A percentile compares a stretch with the other conserved stretches of the same genome.
phyloP scores from a whole-genome alignment of 2,113 vertebrate species.

The Halichoerus grypus region DNA sequence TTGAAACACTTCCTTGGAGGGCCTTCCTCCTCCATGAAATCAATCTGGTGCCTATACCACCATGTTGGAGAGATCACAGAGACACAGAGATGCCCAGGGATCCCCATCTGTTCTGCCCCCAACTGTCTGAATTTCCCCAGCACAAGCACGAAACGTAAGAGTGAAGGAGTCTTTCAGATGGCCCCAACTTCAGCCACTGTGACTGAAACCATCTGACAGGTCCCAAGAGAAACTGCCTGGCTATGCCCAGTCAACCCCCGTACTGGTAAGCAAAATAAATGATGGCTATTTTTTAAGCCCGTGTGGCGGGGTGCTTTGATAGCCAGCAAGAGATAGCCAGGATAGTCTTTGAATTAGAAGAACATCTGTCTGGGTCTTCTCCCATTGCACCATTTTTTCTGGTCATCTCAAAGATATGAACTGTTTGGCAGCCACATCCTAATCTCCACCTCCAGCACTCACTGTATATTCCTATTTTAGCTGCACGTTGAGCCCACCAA shows the following conservation, averaged over 20 bases:
- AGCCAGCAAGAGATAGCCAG: background rate
- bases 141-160: background rate
- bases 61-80: background rate
- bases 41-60: background rate
- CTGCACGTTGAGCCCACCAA: background rate
- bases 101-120: background rate
- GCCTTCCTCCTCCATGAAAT: background rate
- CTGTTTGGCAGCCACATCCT: background rate
- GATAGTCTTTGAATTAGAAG: slow-evolving; percentile 13
- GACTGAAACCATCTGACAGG: background rate
- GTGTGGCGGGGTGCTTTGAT: background rate
- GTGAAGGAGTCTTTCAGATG: background rate
- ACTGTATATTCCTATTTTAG: background rate
- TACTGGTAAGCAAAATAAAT: slow-evolving; percentile 13
- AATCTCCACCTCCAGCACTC: background rate
- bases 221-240: background rate
- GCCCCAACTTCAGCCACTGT: background rate
- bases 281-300: background rate
- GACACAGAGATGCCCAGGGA: background rate
- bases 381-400: background rate
- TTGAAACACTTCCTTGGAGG: background rate
- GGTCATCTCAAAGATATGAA: slow-evolving; percentile 16
- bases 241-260: background rate
- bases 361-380: background rate
- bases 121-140: background rate